Conservation (phyloP, 2,888 invertebrate species). For the Pachymerium ferrugineum region DNA sequence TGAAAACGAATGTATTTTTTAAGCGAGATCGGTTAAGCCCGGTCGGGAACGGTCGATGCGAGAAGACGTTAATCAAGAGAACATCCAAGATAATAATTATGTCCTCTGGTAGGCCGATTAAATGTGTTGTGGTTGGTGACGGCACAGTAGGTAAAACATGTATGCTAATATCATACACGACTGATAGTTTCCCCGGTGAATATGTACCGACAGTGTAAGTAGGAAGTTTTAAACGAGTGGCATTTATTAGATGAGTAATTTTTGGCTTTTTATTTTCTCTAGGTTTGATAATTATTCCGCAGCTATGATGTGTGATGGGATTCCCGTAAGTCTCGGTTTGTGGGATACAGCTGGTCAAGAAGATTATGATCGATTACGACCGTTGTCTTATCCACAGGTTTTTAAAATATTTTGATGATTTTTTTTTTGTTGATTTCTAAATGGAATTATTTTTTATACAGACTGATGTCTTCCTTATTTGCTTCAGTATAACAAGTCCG, state of each 20-base stretch:
- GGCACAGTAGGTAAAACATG: constrained; percentile 59
- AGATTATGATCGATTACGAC: constrained; percentile 92
- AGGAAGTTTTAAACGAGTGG: too few species aligned
- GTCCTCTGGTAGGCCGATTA: constrained; percentile 51
- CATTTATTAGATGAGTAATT: neutral
- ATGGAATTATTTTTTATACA: constrained; percentile 49
- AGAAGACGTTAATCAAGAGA: constrained; percentile 6
- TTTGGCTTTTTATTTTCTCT: constrained; percentile 36
- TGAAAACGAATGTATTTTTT: neutral
- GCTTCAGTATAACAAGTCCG: constrained; percentile 98
- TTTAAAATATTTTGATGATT: neutral
- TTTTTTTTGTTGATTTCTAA: neutral
- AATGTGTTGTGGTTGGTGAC: constrained; percentile 58
- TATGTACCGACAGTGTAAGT: constrained; percentile 58
- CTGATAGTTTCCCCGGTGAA: constrained; percentile 57
- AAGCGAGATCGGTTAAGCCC: too few species aligned
- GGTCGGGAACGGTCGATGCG: too few species aligned
- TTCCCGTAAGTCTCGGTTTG: constrained; percentile 89
- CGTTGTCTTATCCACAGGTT: constrained; percentile 87
- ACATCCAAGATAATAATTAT: constrained; percentile 35
- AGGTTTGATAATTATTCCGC: constrained; percentile 99
- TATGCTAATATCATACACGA: constrained; percentile 58
- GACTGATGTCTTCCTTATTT: constrained; percentile 98
- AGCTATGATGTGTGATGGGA: constrained; percentile 96
- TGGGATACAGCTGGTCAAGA: constrained; percentile 99